Evolutionary conservation across 2,797 vertebrate species (phyloP).

Genomic region (Peromyscus aztecus): DNA sequence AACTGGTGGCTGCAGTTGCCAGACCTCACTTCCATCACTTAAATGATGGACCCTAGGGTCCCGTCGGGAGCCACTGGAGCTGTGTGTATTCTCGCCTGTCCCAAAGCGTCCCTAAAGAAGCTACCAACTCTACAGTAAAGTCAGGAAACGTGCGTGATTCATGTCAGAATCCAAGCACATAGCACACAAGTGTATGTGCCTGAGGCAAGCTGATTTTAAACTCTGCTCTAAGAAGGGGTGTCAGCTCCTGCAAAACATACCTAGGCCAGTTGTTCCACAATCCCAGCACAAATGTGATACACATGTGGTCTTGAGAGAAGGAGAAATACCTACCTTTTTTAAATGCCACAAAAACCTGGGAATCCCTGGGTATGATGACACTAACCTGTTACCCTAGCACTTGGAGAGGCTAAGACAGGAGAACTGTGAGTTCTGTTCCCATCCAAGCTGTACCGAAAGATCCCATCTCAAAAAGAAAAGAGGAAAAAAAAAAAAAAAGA

Average conservation of each 20-base stretch:
- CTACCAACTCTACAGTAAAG: neutral
- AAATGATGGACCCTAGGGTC: neutral
- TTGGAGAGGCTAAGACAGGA: neutral
- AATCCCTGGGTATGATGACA: neutral
- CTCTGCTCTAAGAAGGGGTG: neutral
- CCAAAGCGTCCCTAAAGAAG: neutral
- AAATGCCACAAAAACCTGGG: neutral
- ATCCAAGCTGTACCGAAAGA: neutral
- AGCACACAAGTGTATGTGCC: neutral
- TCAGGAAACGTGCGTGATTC: accelerated
- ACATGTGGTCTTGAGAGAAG: neutral
- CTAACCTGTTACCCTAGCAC: neutral
- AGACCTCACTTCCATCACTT: neutral
- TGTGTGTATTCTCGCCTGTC: too few relatives aligned
- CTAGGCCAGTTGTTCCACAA: neutral
- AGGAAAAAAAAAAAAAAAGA: too few relatives aligned
- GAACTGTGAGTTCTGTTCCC: neutral
- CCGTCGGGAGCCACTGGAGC: neutral
- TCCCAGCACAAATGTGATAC: neutral
- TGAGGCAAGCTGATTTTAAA: neutral
- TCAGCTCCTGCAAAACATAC: neutral
- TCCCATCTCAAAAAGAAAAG: neutral
- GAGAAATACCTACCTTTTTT: neutral
- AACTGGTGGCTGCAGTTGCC: neutral
- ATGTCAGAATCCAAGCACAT: accelerated